These are phyloP conservation scores for Gymnarchus niloticus DNA, from an alignment of 2,113 vertebrate species.

Conservation along the genomic window DNA sequence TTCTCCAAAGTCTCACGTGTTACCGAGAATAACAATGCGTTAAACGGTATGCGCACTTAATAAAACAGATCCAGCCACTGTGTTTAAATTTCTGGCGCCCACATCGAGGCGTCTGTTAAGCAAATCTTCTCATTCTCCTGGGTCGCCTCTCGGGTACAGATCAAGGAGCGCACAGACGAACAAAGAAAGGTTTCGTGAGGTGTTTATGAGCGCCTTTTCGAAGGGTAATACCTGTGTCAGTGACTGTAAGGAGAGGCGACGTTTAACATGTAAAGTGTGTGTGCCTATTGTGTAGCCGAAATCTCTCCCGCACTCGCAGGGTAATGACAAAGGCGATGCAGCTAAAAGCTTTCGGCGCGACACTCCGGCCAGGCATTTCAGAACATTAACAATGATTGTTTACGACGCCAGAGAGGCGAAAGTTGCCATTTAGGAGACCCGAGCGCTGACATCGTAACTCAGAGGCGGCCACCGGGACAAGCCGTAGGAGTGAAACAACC, in stretches of 20 bases:
- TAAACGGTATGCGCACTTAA: neutral
- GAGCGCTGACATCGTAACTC: neutral
- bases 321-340: neutral
- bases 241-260: neutral
- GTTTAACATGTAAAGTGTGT: neutral
- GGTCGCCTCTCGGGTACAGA: neutral
- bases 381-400: neutral
- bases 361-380: neutral
- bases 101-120: neutral
- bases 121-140: neutral
- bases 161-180: neutral
- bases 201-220: neutral
- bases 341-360: no score
- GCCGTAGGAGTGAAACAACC: neutral
- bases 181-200: neutral
- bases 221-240: slow-evolving; percentile 2
- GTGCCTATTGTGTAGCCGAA: neutral
- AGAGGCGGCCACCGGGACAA: neutral
- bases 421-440: slow-evolving; percentile 4
- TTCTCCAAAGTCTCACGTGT: neutral
- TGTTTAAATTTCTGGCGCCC: neutral
- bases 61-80: neutral
- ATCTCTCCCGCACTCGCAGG: neutral
- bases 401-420: neutral
- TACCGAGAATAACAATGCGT: neutral